phyloP scores from a whole-genome alignment of 2,888 invertebrate genomes.

The Chymomyza procnemis region DNA sequence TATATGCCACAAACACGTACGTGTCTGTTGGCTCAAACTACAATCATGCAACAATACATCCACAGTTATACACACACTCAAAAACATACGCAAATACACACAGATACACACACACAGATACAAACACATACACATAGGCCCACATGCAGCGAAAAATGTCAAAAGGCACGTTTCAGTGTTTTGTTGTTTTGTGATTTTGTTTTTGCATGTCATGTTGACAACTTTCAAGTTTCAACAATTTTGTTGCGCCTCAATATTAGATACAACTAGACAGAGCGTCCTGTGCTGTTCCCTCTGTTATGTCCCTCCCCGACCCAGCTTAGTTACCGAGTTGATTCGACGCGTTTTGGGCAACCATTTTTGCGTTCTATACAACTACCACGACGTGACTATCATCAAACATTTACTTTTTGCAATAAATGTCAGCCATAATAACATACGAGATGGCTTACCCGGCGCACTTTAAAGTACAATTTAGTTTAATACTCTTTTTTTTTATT shows the following conservation, averaged over 20 bases:
- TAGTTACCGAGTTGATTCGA: slow-evolving; percentile 1
- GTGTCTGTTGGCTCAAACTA: neutral
- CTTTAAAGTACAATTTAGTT: too few species aligned
- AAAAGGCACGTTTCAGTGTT: slow-evolving; percentile 70
- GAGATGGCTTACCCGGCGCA: too few species aligned
- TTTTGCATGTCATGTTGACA: slow-evolving; percentile 66
- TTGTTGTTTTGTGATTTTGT: slow-evolving; percentile 40
- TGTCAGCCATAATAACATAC: slow-evolving; percentile 50
- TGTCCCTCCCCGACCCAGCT: too few species aligned
- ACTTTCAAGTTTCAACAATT: slow-evolving; percentile 54
- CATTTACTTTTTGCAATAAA: slow-evolving; percentile 58
- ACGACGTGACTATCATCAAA: slow-evolving; percentile 65
- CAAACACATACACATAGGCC: slow-evolving; percentile 2
- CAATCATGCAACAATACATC: slow-evolving; percentile 14
- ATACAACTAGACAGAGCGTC: neutral
- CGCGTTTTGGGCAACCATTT: neutral
- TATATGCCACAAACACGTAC: neutral
- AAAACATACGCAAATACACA: slow-evolving; percentile 18
- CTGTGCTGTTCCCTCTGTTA: neutral
- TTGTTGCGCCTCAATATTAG: slow-evolving; percentile 11
- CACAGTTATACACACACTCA: slow-evolving; percentile 14
- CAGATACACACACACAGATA: slow-evolving; percentile 6
- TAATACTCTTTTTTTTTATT: too few species aligned
- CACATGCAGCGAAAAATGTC: slow-evolving; percentile 49
- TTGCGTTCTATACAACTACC: slow-evolving; percentile 14